Evolutionary conservation across 2,888 invertebrate genomes (phyloP).

Genomic region (Urechis unicinctus): DNA sequence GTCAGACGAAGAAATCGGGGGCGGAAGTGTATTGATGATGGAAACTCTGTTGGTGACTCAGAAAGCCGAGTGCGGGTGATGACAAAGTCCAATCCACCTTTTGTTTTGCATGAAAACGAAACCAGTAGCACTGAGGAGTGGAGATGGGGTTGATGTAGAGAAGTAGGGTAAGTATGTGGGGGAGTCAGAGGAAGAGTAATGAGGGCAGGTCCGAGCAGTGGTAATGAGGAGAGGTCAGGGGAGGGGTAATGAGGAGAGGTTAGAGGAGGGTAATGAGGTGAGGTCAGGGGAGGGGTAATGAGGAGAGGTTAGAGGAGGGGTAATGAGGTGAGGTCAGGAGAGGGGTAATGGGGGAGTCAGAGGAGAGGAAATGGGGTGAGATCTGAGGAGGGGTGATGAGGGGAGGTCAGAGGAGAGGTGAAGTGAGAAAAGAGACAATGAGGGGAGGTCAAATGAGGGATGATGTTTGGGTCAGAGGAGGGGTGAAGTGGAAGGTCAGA

Average conservation of each 20-base stretch:
- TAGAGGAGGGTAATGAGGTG: background rate
- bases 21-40: too few relatives aligned
- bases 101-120: too few relatives aligned
- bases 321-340: too few relatives aligned
- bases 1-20: too few relatives aligned
- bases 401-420: background rate
- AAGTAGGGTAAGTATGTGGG: too few relatives aligned
- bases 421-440: background rate
- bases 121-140: too few relatives aligned
- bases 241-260: background rate
- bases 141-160: too few relatives aligned
- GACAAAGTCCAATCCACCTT: too few relatives aligned
- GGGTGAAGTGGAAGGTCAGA: too few relatives aligned
- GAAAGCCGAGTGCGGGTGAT: too few relatives aligned
- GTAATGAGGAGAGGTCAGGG: background rate
- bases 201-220: background rate
- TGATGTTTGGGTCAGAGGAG: background rate
- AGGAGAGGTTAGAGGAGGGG: background rate
- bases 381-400: background rate
- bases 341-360: background rate
- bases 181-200: too few relatives aligned
- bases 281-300: background rate
- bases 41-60: too few relatives aligned
- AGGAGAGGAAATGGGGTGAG: background rate
- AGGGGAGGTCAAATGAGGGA: background rate